Evolutionary conservation across 1,140 invertebrate genomes (phyloP).

Genomic region (Octopus sinensis): DNA sequence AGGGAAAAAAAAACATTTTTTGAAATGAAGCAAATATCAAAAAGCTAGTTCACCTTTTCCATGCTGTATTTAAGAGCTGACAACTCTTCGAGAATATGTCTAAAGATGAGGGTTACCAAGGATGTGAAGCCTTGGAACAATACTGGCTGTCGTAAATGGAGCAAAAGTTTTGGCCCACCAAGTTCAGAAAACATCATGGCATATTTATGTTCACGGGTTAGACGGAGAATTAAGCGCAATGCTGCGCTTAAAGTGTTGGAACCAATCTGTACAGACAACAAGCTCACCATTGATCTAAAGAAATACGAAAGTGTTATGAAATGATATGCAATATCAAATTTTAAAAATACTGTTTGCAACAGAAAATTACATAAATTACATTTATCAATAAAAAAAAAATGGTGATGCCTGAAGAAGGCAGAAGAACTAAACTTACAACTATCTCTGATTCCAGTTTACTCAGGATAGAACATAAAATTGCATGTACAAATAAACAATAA

Average conservation of each 20-base stretch:
- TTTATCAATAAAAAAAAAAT: not conserved
- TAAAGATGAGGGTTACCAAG: conserved; percentile 76
- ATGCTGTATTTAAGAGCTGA: conserved; percentile 73
- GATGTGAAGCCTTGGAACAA: conserved; percentile 76
- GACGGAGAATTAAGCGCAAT: conserved; percentile 72
- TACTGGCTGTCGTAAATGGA: conserved; percentile 71
- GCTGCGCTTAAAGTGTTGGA: conserved; percentile 76
- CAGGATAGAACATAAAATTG: too few species aligned
- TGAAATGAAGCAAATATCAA: too few species aligned
- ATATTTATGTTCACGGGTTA: conserved; percentile 75
- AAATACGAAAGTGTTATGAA: not conserved
- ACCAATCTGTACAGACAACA: conserved; percentile 72
- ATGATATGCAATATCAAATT: not conserved
- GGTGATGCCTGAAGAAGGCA: too few species aligned
- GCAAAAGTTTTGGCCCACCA: conserved; percentile 71
- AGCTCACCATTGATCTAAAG: conserved; percentile 66
- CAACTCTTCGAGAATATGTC: conserved; percentile 81
- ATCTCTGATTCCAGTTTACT: too few species aligned
- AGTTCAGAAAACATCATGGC: conserved; percentile 73
- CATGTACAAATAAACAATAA: too few species aligned
- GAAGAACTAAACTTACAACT: too few species aligned
- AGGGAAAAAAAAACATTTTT: too few species aligned
- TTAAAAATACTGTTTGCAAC: not conserved
- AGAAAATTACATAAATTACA: not conserved
- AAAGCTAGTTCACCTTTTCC: conserved; percentile 65